Percentiles rank a stretch among this genome's conserved stretches.
These are phyloP conservation scores for Zaprionus kolodkinae DNA, from an alignment of 1,140 invertebrate genomes.

Conservation along the genomic window DNA sequence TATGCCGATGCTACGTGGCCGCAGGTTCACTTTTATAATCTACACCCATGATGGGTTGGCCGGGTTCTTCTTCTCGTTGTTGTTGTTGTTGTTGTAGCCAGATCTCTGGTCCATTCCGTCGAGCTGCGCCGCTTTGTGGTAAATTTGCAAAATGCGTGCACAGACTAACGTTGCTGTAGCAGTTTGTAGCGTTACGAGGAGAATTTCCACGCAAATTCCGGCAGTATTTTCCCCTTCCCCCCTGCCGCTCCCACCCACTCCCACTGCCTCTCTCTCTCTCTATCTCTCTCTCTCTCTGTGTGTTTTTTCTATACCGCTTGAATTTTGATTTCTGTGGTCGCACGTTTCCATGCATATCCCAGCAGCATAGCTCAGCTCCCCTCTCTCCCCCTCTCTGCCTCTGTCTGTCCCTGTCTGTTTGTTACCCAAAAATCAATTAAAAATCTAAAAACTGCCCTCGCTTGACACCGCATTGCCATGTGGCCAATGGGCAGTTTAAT, in stretches of 20 bases:
- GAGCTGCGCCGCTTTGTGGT: constrained; percentile 60
- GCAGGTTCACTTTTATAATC: constrained; percentile 75
- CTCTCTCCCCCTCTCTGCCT: neutral
- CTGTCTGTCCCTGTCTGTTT: neutral
- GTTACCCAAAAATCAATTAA: constrained; percentile 48
- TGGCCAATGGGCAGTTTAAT: constrained; percentile 48
- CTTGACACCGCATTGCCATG: constrained; percentile 30
- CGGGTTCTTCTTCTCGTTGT: neutral
- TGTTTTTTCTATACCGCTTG: neutral
- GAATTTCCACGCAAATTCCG: constrained; percentile 41
- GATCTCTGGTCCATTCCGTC: neutral
- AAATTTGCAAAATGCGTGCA: constrained; percentile 81
- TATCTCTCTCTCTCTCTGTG: constrained; percentile 3
- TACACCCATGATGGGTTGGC: constrained; percentile 35
- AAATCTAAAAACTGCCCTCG: constrained; percentile 34
- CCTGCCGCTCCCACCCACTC: too few species aligned
- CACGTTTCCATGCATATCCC: constrained; percentile 3
- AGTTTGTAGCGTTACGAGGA: constrained; percentile 33
- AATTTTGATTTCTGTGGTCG: constrained; percentile 7
- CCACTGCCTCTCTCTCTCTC: constrained; percentile 5
- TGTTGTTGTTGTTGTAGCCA: constrained; percentile 7
- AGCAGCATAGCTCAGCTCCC: neutral
- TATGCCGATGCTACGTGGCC: constrained; percentile 70
- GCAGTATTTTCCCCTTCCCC: neutral
- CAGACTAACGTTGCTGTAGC: constrained; percentile 54